phyloP scores from a whole-genome alignment of 2,888 invertebrate genomes.

The Petrolisthes cinctipes region DNA sequence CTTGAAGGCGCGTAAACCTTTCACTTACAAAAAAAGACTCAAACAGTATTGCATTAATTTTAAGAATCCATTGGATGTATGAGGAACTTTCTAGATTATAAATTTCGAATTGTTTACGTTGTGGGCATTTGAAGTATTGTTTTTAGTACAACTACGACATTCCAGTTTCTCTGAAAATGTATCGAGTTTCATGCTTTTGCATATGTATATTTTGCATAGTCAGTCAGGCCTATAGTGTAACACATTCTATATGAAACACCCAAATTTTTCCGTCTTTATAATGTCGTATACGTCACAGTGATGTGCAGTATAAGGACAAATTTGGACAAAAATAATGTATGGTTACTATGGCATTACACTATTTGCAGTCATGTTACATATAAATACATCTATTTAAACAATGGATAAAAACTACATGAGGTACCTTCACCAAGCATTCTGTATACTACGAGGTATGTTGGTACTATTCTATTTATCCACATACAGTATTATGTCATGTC shows the following conservation, averaged over 20 bases:
- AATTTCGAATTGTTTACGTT: not conserved
- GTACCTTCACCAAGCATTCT: too few species aligned
- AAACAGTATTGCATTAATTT: constrained; percentile 52
- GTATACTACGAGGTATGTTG: too few species aligned
- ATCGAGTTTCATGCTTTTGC: not conserved
- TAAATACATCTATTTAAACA: too few species aligned
- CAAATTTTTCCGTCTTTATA: too few species aligned
- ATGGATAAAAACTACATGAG: too few species aligned
- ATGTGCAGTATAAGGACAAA: too few species aligned
- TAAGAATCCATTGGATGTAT: constrained; percentile 31
- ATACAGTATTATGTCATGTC: not conserved
- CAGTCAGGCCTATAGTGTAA: not conserved
- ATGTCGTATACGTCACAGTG: too few species aligned
- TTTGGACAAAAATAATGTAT: too few species aligned
- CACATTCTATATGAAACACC: not conserved
- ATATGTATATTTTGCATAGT: not conserved
- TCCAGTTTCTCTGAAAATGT: not conserved
- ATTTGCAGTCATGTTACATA: too few species aligned
- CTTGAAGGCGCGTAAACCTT: constrained; percentile 21
- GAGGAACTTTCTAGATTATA: not conserved
- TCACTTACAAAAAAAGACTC: constrained; percentile 43
- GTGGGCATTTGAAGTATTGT: constrained; percentile 19
- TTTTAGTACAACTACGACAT: constrained; percentile 24
- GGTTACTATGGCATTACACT: too few species aligned
- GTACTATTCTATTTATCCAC: too few species aligned